Evolutionary conservation across 2,888 invertebrate genomes (phyloP).

Genomic region (Microctonus brassicae): DNA sequence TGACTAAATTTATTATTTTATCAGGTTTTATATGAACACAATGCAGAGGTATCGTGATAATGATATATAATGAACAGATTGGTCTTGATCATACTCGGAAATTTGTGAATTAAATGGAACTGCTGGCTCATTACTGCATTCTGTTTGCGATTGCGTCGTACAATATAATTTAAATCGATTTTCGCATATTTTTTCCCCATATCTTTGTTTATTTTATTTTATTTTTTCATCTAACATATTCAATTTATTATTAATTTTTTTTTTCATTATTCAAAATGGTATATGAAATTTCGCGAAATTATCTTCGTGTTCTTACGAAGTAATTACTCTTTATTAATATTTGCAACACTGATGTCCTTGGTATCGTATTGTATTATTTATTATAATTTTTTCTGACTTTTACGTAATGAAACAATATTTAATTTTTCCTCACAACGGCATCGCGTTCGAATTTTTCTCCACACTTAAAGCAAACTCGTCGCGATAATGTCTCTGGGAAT

Average conservation of each 20-base stretch:
- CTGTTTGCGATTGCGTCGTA: constrained; percentile 20
- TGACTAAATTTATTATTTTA: neutral
- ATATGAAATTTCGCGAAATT: too few relatives aligned
- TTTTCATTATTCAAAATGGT: too few relatives aligned
- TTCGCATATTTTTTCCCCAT: neutral
- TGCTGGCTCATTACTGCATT: neutral
- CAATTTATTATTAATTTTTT: too few relatives aligned
- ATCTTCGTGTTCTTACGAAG: too few relatives aligned
- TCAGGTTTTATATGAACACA: neutral
- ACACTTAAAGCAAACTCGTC: too few relatives aligned
- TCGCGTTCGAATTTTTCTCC: too few relatives aligned
- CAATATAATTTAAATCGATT: constrained; percentile 24
- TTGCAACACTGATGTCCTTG: neutral
- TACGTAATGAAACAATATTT: constrained; percentile 12
- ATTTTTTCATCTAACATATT: too few relatives aligned
- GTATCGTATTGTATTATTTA: neutral
- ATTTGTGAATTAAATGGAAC: neutral
- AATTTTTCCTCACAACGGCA: too few relatives aligned
- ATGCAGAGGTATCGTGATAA: neutral
- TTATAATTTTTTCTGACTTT: constrained; percentile 20
- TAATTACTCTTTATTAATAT: neutral
- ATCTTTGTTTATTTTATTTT: neutral
- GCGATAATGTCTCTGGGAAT: too few relatives aligned
- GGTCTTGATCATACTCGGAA: neutral
- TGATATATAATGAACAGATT: neutral